Percentiles rank a stretch among this genome's conserved stretches.
Evolutionary conservation across 2,113 vertebrate species (phyloP).

Genomic region (Ceyx cyanopectus): DNA sequence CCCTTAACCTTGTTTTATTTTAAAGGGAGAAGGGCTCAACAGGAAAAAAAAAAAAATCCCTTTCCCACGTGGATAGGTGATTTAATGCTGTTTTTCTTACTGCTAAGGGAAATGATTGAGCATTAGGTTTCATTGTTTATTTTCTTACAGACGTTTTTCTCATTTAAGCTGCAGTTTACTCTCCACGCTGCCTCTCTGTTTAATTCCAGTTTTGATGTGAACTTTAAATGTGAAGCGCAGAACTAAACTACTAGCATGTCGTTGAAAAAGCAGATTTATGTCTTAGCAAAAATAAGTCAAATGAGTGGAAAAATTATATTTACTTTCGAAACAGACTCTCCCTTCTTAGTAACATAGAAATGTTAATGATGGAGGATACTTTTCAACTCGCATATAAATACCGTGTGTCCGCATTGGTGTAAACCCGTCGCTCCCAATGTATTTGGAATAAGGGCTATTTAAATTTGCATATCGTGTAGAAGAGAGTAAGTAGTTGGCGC

Average conservation of each 20-base stretch:
- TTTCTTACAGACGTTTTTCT: constrained; percentile 85
- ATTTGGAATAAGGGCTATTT: neutral
- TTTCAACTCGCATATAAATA: neutral
- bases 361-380: neutral
- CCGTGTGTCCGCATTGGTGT: neutral
- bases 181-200: constrained; percentile 64
- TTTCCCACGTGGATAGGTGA: constrained; percentile 81
- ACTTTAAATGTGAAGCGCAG: constrained; percentile 71
- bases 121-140: constrained; percentile 85
- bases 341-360: neutral
- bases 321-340: neutral
- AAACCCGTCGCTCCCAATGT: neutral
- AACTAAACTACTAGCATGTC: constrained; percentile 48
- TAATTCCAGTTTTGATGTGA: constrained; percentile 78
- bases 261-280: constrained; percentile 64
- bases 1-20: constrained; percentile 64
- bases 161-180: constrained; percentile 77
- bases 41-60: neutral
- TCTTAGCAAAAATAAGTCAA: constrained; percentile 19
- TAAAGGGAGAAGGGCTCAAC: constrained; percentile 42
- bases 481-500: neutral
- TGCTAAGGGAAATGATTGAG: constrained; percentile 80
- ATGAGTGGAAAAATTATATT: neutral
- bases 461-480: neutral
- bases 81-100: constrained; percentile 84